These are phyloP conservation scores for Lithobates pipiens DNA, from an alignment of 2,797 vertebrate genomes.

Conservation along the genomic window DNA sequence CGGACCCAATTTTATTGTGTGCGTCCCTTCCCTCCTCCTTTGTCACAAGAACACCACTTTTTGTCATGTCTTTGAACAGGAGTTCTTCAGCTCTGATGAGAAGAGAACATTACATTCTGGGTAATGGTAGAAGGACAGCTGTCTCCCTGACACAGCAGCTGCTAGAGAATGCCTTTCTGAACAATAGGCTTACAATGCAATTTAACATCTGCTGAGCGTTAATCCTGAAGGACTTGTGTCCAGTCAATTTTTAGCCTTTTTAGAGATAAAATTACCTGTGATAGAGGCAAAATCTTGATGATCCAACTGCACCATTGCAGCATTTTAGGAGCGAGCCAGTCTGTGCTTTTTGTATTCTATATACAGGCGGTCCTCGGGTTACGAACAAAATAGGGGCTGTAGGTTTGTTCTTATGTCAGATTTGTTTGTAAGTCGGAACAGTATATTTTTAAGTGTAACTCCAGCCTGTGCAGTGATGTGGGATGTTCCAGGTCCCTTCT, in stretches of 20 bases:
- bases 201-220: conserved; percentile 51
- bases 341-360: too few relatives aligned
- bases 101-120: conserved; percentile 2
- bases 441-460: too few relatives aligned
- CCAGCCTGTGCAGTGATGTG: too few relatives aligned
- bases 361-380: too few relatives aligned
- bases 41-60: background rate
- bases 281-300: background rate
- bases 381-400: too few relatives aligned
- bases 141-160: conserved; percentile 45
- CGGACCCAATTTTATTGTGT: background rate
- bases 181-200: conserved; percentile 56
- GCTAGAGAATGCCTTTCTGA: conserved; percentile 11
- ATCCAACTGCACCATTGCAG: background rate
- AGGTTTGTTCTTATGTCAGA: too few relatives aligned
- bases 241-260: conserved; percentile 4
- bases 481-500: too few relatives aligned
- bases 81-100: conserved; percentile 6
- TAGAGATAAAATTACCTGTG: conserved; percentile 28
- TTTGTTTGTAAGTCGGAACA: too few relatives aligned
- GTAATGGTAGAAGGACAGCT: conserved; percentile 43
- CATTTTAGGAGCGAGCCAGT: background rate
- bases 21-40: background rate
- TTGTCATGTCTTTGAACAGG: conserved; percentile 20
- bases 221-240: conserved; percentile 16